phyloP scores from a whole-genome alignment of 2,888 invertebrate species.

The Aporophyla nigra region DNA sequence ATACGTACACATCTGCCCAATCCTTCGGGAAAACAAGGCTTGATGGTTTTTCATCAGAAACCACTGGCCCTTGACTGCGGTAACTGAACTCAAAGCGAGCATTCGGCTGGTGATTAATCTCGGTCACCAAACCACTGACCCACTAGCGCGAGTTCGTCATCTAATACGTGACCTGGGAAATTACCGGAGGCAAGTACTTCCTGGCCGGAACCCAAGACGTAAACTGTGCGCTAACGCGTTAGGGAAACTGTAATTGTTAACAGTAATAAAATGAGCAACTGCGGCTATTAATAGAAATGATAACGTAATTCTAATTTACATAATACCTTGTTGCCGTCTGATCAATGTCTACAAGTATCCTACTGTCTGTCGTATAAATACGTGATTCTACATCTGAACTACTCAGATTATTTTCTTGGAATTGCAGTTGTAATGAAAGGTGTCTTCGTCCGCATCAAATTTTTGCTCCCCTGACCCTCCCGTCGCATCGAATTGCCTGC shows the following conservation, averaged over 20 bases:
- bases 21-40: too few relatives aligned
- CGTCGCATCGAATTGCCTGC: too few relatives aligned
- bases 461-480: too few relatives aligned
- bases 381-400: conserved; percentile 2
- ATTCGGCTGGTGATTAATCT: conserved; percentile 1
- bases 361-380: conserved; percentile 5
- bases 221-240: neutral
- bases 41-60: too few relatives aligned
- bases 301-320: conserved; percentile 33
- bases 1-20: too few relatives aligned
- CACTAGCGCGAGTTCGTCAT: conserved; percentile 11
- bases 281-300: conserved; percentile 30
- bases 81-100: conserved; percentile 1
- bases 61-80: neutral
- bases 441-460: too few relatives aligned
- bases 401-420: neutral
- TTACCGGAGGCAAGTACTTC: conserved; percentile 24
- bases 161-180: conserved; percentile 25
- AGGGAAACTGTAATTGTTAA: conserved; percentile 5
- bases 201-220: neutral
- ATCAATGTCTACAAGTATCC: conserved; percentile 24
- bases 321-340: conserved; percentile 32
- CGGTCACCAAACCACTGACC: neutral
- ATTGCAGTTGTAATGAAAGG: neutral
- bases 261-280: conserved; percentile 6